Evolutionary conservation across 1,140 invertebrate genomes (phyloP).

Genomic region (Pararge aegeria): DNA sequence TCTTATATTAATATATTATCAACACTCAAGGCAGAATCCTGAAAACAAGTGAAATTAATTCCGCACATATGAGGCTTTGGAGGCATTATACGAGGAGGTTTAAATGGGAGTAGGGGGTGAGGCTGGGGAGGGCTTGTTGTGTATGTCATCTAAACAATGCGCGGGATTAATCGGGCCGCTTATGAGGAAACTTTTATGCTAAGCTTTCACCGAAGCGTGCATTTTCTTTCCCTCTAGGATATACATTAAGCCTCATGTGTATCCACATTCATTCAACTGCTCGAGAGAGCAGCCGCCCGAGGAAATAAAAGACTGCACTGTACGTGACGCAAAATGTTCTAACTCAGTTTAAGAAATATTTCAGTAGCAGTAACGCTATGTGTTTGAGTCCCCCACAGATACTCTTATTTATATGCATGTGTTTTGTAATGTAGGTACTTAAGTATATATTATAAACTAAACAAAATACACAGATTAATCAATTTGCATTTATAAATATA

Average conservation of each 20-base stretch:
- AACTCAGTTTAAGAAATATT: no score
- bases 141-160: slow-evolving; percentile 9
- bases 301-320: no score
- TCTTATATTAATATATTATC: background rate
- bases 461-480: no score
- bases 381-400: no score
- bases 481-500: no score
- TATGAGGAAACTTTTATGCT: slow-evolving; percentile 9
- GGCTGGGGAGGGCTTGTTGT: background rate
- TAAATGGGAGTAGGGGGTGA: background rate
- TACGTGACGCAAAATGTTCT: no score
- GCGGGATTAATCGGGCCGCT: slow-evolving; percentile 11
- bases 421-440: no score
- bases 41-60: background rate
- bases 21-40: background rate
- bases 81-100: background rate
- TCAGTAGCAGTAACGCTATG: no score
- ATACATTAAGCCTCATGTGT: background rate
- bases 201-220: background rate
- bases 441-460: no score
- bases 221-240: background rate
- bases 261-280: no score
- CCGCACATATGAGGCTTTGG: background rate
- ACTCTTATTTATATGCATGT: no score
- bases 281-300: no score